Conservation (phyloP, 2,888 invertebrate species). For the Troilus luridus region DNA sequence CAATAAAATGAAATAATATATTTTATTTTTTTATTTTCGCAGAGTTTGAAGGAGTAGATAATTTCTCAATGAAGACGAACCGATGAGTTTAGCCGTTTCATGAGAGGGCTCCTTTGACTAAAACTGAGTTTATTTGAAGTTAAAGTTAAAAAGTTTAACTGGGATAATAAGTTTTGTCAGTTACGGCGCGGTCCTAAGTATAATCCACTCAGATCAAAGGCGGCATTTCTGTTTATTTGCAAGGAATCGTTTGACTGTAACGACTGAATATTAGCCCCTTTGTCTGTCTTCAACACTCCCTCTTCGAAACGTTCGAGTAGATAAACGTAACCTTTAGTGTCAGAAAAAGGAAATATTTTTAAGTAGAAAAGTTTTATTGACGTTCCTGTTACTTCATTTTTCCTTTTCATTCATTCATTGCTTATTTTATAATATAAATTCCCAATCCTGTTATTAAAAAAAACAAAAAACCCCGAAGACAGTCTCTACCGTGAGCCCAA, state of each 20-base stretch:
- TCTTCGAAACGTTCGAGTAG: neutral
- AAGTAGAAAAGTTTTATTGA: neutral
- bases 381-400: neutral
- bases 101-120: neutral
- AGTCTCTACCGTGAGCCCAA: no score
- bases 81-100: slow-evolving; percentile 14
- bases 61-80: neutral
- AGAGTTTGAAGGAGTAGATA: neutral
- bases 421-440: no score
- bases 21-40: neutral
- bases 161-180: slow-evolving; percentile 54
- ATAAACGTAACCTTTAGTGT: neutral
- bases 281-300: slow-evolving; percentile 14
- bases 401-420: neutral
- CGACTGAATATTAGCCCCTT: neutral
- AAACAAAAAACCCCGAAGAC: no score
- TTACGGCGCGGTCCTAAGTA: slow-evolving; percentile 35
- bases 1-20: neutral
- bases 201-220: slow-evolving; percentile 52
- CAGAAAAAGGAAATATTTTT: neutral
- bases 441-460: no score
- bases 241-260: slow-evolving; percentile 47
- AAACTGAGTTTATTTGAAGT: slow-evolving; percentile 56
- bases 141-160: slow-evolving; percentile 54
- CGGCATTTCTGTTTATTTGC: slow-evolving; percentile 43